A percentile compares a stretch with the other conserved stretches of the same genome.
phyloP scores from a whole-genome alignment of 2,888 invertebrate species.

The Globia sparganii region DNA sequence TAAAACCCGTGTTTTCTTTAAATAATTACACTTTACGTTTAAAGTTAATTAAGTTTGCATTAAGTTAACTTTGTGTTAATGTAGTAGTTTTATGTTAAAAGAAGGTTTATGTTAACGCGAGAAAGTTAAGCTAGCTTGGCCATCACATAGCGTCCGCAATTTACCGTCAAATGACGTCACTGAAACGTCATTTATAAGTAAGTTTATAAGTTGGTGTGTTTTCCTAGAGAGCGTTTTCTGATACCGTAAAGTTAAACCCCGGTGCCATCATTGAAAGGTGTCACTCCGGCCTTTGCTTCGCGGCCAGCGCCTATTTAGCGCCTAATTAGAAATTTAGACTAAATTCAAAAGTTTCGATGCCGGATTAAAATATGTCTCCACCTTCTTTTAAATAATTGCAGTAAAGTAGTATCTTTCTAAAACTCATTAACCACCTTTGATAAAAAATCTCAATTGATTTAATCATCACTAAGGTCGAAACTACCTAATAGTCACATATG shows the following conservation, averaged over 20 bases:
- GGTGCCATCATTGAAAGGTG: not conserved
- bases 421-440: too few relatives aligned
- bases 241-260: not conserved
- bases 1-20: slow-evolving; percentile 53
- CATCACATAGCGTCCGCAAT: not conserved
- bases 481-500: too few relatives aligned
- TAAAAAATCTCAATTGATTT: too few relatives aligned
- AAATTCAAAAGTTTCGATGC: too few relatives aligned
- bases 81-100: slow-evolving; percentile 10
- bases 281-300: not conserved
- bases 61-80: slow-evolving; percentile 41
- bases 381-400: too few relatives aligned
- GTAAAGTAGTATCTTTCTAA: too few relatives aligned
- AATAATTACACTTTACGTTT: slow-evolving; percentile 50
- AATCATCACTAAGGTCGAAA: not conserved
- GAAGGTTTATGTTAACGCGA: not conserved
- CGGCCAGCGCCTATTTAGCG: not conserved
- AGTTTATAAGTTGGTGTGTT: not conserved
- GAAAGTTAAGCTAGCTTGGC: not conserved
- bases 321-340: too few relatives aligned
- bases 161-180: not conserved
- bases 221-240: not conserved
- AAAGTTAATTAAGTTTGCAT: slow-evolving; percentile 45
- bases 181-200: not conserved
- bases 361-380: too few relatives aligned